Base-by-base conservation (phyloP, 1,140 invertebrate species). In the Myzus persicae region DNA sequence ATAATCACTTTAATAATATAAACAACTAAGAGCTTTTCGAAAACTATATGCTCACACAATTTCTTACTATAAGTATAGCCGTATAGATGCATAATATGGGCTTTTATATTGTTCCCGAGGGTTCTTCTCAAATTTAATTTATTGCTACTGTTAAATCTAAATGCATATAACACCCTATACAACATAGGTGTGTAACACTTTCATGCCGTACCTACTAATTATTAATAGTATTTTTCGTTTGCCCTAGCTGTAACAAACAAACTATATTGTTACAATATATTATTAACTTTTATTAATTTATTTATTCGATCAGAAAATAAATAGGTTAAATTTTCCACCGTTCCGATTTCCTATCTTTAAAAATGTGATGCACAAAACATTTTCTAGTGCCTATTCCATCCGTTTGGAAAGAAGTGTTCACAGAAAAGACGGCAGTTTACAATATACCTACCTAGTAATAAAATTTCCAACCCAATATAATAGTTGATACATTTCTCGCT, bases 21-120 rank as follows among this genome's bases (percentile, higher is more conserved):
- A 85, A 42, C 82, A 85, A 42, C n/a, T 88, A 36, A 46, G 31
- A 88, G 44, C 85, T 88, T 88, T 88, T 46, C 44, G n/a, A 48
- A 84, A 40, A 76, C 59, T 76, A 67, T 76, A 67, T 67, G 5
- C 59, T 76, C 59, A n/a, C 59, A 76, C 59, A 76, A 76, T 76
- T 14, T 76, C 31, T n/a, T n/a, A 76, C 59, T 18, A n/a, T n/a
- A n/a, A 76, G 14, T n/a, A 76, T 22, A 51, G 4, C n/a, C n/a
- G n/a, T 67, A 67, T 76, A 76, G n/a, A n/a, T n/a, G n/a, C n/a
- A 48, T 48, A 51, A n/a, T 76, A n/a, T 76, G 36, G 59, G n/a
- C 14, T n/a, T 76, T n/a, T 38, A 82, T 40, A 84, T 84, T 84
- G 40, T 84, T 84, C 82, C 82, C 40, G 38, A 42, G 82, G 82